Conservation (phyloP, 1,140 invertebrate species). For the Eriosoma lanigerum region DNA sequence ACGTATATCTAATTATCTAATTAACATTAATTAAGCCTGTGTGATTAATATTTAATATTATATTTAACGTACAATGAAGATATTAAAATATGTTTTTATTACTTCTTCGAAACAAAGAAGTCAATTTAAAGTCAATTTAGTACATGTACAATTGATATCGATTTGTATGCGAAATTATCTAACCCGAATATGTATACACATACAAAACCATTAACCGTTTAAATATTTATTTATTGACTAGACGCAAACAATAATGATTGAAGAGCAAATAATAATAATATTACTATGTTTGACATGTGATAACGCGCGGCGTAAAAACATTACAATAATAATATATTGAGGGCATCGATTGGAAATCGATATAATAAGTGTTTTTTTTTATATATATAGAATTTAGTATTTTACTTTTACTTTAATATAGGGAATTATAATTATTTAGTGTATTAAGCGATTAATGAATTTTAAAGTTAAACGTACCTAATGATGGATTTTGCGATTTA, state of each 20-base stretch:
- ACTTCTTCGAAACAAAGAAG: too few species aligned
- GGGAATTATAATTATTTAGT: too few species aligned
- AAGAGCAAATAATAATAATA: not conserved
- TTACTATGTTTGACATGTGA: too few species aligned
- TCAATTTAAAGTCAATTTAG: too few species aligned
- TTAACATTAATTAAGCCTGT: too few species aligned
- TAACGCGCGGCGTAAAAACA: not conserved
- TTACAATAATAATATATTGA: not conserved
- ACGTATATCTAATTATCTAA: too few species aligned
- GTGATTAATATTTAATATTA: too few species aligned
- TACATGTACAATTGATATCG: too few species aligned
- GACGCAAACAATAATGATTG: not conserved
- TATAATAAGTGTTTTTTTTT: not conserved
- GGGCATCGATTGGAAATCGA: not conserved
- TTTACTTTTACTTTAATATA: too few species aligned
- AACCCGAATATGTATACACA: not conserved
- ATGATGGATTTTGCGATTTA: constrained; percentile 1
- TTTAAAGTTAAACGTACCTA: not conserved
- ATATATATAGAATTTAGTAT: not conserved
- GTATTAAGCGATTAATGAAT: not conserved
- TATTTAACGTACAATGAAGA: too few species aligned
- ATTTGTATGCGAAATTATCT: not conserved
- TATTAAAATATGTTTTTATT: too few species aligned
- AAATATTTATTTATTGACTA: constrained; percentile 22
- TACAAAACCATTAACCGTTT: constrained; percentile 3